Percentiles rank a stretch among this genome's conserved stretches.
Evolutionary conservation across 2,113 vertebrate genomes (phyloP).

Genomic region (Pogonocichla stellata): DNA sequence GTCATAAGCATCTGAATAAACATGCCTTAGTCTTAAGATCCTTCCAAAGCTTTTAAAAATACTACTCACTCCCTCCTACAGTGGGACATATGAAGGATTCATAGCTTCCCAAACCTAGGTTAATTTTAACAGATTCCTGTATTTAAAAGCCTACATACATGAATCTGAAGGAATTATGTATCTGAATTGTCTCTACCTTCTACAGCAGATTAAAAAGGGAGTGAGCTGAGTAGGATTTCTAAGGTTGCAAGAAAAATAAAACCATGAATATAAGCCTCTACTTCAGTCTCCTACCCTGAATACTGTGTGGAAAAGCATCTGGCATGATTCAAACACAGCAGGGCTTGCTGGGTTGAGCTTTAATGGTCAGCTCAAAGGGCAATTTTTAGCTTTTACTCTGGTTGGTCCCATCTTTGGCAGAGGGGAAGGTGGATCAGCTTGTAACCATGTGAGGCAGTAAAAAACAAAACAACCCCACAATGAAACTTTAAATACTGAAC

Average conservation of each 20-base stretch:
- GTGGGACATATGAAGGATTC: background rate
- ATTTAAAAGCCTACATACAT: background rate
- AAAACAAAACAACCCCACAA: background rate
- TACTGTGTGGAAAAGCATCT: background rate
- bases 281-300: background rate
- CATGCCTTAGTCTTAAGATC: background rate
- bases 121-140: background rate
- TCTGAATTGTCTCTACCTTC: background rate
- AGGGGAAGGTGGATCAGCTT: background rate
- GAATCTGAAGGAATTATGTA: background rate
- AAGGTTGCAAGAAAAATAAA: background rate
- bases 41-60: background rate
- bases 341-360: background rate
- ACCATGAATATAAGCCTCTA: background rate
- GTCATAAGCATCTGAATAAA: background rate
- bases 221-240: background rate
- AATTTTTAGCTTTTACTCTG: background rate
- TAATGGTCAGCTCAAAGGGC: background rate
- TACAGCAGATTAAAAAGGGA: background rate
- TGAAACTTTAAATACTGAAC: background rate
- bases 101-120: background rate
- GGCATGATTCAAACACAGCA: background rate
- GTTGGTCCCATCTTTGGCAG: background rate
- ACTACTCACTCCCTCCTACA: background rate
- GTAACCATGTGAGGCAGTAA: background rate